Evolutionary conservation across 2,797 vertebrate genomes (phyloP).

Genomic region (Triplophysa bombifrons): DNA sequence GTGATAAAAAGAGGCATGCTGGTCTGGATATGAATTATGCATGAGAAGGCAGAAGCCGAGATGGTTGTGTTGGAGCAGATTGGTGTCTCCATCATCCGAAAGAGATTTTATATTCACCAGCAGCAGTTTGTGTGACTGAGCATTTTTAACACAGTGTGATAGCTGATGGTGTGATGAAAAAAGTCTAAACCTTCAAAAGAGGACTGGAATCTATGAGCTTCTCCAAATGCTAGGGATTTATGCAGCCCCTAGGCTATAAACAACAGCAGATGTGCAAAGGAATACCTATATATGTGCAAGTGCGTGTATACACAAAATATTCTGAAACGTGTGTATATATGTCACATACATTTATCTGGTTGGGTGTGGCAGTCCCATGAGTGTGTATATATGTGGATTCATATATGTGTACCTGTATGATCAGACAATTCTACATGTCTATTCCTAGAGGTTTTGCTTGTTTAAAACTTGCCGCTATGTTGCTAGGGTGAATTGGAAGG

Average conservation of each 20-base stretch:
- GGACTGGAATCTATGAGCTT: neutral
- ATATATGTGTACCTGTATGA: neutral
- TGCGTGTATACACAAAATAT: neutral
- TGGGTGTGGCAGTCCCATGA: neutral
- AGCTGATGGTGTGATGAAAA: constrained; percentile 18
- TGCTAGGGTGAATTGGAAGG: neutral
- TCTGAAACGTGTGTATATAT: neutral
- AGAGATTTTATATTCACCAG: constrained; percentile 33
- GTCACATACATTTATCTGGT: neutral
- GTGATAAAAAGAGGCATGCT: constrained; percentile 32
- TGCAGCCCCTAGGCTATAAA: constrained; percentile 20
- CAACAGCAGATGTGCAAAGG: neutral
- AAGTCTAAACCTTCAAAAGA: constrained; percentile 13
- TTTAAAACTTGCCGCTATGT: neutral
- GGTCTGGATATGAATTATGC: constrained; percentile 44
- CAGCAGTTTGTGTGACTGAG: constrained; percentile 44
- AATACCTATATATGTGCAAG: constrained; percentile 3
- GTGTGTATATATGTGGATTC: neutral
- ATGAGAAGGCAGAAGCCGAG: constrained; percentile 31
- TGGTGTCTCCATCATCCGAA: constrained; percentile 42
- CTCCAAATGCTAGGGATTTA: constrained; percentile 6
- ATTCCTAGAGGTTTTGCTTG: too few relatives aligned
- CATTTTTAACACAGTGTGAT: constrained; percentile 35
- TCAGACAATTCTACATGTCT: too few relatives aligned
- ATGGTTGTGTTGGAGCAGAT: constrained; percentile 45